These are phyloP conservation scores for Albula glossodonta DNA, from an alignment of 2,113 vertebrate genomes.

Conservation along the genomic window DNA sequence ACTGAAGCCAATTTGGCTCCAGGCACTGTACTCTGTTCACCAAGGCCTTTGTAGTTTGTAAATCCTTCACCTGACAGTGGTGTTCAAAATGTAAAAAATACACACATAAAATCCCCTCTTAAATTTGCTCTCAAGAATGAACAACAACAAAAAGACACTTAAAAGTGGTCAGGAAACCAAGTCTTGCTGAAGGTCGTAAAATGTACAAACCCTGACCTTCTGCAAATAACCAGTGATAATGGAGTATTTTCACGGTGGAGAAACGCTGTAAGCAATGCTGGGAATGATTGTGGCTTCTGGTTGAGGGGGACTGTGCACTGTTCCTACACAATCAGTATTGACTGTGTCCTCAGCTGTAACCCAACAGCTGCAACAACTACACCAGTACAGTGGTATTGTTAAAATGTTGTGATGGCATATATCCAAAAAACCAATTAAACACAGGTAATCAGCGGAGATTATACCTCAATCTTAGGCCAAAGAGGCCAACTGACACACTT, in stretches of 20 bases:
- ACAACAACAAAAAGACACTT: background rate
- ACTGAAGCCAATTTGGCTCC: background rate
- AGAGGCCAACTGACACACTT: too few relatives aligned
- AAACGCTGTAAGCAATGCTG: slow-evolving; percentile 13
- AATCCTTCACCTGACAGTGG: background rate
- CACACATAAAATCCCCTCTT: background rate
- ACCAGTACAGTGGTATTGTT: background rate
- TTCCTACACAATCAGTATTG: background rate
- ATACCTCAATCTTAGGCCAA: too few relatives aligned
- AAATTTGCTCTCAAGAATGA: background rate
- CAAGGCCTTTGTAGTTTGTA: background rate
- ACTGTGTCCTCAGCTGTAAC: background rate
- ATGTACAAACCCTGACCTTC: background rate
- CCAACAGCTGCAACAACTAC: too few relatives aligned
- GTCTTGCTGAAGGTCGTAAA: background rate
- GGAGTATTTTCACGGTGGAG: background rate
- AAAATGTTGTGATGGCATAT: background rate
- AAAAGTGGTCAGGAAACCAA: slow-evolving; percentile 4
- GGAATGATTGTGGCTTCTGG: slow-evolving; percentile 33
- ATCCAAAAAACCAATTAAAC: background rate
- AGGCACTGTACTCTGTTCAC: background rate
- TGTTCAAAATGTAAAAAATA: background rate
- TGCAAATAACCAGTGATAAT: background rate
- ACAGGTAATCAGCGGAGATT: background rate
- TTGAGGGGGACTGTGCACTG: slow-evolving; percentile 6